These are phyloP conservation scores for Drosophila seguyi DNA, from an alignment of 1,140 invertebrate species.

Conservation along the genomic window DNA sequence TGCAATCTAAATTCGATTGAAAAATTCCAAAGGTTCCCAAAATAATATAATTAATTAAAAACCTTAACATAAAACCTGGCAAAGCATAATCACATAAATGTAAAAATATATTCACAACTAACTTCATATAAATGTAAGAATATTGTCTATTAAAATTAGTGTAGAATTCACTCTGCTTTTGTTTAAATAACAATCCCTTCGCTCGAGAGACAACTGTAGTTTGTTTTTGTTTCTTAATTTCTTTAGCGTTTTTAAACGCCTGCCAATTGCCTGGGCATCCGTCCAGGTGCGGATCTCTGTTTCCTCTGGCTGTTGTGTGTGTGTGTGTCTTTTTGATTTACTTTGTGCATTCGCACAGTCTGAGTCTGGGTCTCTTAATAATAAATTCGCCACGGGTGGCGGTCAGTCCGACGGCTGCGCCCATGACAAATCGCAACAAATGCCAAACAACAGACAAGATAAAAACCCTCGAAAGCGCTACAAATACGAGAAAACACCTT, in stretches of 20 bases:
- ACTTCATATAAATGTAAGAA: too few relatives aligned
- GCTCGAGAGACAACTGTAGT: neutral
- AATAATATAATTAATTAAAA: neutral
- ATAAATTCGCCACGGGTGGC: conserved; percentile 69
- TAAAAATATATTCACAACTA: neutral
- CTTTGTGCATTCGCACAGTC: conserved; percentile 44
- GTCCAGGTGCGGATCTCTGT: conserved; percentile 56
- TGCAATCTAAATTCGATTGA: too few relatives aligned
- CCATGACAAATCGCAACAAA: conserved; percentile 73
- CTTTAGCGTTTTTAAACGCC: conserved; percentile 17
- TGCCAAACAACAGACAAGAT: conserved; percentile 65
- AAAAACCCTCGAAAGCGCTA: conserved; percentile 50
- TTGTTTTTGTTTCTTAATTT: conserved; percentile 32
- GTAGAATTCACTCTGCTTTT: neutral
- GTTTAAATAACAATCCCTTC: neutral
- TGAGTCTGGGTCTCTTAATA: conserved; percentile 47
- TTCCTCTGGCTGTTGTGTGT: conserved; percentile 5
- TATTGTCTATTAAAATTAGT: neutral
- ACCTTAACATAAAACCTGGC: neutral
- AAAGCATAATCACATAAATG: neutral
- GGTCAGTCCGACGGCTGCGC: conserved; percentile 40
- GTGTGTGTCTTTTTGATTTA: conserved; percentile 21
- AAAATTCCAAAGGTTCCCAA: neutral
- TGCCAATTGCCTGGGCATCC: conserved; percentile 27
- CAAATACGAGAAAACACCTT: conserved; percentile 70